Evolutionary conservation across 2,888 invertebrate genomes (phyloP).

Genomic region (Drosophila flavopinicola): DNA sequence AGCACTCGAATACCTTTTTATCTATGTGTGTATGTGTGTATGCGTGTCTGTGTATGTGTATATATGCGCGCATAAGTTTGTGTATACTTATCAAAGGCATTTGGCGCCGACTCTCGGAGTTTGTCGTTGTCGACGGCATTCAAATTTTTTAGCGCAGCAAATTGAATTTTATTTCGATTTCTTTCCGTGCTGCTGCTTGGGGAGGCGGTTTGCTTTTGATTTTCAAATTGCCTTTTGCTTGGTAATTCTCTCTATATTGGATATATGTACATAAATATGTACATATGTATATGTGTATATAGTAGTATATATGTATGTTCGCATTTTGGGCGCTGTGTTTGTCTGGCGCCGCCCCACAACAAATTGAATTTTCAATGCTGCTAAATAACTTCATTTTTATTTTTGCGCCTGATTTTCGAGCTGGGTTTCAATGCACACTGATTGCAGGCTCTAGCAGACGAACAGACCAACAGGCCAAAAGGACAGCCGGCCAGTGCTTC

Average conservation of each 20-base stretch:
- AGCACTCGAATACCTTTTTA: slow-evolving; percentile 19
- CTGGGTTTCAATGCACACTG: slow-evolving; percentile 60
- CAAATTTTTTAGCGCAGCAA: slow-evolving; percentile 66
- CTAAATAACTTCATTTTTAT: slow-evolving; percentile 69
- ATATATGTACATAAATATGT: slow-evolving; percentile 25
- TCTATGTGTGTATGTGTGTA: slow-evolving; percentile 3
- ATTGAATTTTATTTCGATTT: slow-evolving; percentile 76
- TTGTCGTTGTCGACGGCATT: slow-evolving; percentile 49
- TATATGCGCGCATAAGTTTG: slow-evolving; percentile 7
- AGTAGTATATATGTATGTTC: slow-evolving; percentile 8
- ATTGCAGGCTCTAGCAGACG: slow-evolving; percentile 50
- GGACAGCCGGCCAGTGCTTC: slow-evolving; percentile 1
- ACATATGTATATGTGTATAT: slow-evolving; percentile 1
- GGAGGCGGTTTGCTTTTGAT: slow-evolving; percentile 34
- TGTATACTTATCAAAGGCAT: slow-evolving; percentile 53
- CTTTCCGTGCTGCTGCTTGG: slow-evolving; percentile 36
- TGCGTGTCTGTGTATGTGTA: slow-evolving; percentile 11
- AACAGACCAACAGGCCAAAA: no score
- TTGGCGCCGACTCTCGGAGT: slow-evolving; percentile 40
- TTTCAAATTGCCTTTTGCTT: slow-evolving; percentile 65
- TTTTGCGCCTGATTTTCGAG: slow-evolving; percentile 55
- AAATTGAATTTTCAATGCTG: slow-evolving; percentile 72
- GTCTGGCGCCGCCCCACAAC: slow-evolving; percentile 32
- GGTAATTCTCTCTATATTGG: slow-evolving; percentile 59
- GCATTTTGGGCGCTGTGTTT: slow-evolving; percentile 42